Evolutionary conservation across 92 coral and sea anemone genomes (phyloP).

Genomic region (Muricea muricata): DNA sequence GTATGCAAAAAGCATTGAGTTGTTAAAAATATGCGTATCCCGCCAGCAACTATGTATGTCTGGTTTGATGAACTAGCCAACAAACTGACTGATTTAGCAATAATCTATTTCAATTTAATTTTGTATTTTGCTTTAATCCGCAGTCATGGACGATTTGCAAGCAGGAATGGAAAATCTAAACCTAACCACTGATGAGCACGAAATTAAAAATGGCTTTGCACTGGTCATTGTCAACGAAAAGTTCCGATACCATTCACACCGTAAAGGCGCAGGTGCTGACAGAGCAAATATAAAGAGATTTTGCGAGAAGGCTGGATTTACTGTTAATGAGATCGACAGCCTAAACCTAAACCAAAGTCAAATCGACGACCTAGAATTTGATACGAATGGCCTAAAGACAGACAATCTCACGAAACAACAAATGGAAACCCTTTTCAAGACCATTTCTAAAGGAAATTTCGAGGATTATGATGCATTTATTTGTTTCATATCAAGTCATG

Average conservation of each 20-base stretch:
- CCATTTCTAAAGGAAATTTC: not conserved
- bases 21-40: too few relatives aligned
- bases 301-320: not conserved
- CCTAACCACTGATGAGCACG: too few relatives aligned
- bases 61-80: too few relatives aligned
- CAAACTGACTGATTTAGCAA: too few relatives aligned
- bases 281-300: not conserved
- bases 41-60: too few relatives aligned
- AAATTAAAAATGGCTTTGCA: not conserved
- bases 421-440: not conserved
- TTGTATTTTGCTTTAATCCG: too few relatives aligned
- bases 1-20: too few relatives aligned
- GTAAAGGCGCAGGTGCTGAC: not conserved
- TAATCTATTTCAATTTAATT: too few relatives aligned
- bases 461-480: too few relatives aligned
- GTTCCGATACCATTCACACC: not conserved
- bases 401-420: not conserved
- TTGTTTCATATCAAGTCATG: not conserved
- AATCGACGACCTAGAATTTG: not conserved
- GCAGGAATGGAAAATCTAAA: too few relatives aligned
- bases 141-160: too few relatives aligned
- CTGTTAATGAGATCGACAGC: not conserved
- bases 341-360: not conserved
- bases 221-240: not conserved
- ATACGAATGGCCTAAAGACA: not conserved